Conservation (phyloP, 2,888 invertebrate species). For the Zaprionus lineosus region DNA sequence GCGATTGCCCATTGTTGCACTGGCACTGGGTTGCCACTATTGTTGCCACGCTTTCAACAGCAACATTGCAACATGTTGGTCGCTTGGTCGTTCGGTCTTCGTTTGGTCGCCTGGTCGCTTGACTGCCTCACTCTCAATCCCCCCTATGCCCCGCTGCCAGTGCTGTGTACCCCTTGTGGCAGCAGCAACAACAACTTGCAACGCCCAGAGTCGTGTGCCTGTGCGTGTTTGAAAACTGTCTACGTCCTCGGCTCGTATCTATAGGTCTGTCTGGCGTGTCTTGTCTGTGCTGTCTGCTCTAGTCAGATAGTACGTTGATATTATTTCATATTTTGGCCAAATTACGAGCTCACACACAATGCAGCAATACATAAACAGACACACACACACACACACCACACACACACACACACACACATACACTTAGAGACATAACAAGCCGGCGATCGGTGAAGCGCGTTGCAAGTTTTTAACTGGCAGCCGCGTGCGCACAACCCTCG, state of each 20-base stretch:
- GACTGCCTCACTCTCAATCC: too few relatives aligned
- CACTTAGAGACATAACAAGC: background rate
- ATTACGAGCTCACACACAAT: constrained; percentile 44
- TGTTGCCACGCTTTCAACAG: constrained; percentile 54
- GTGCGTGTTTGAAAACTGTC: constrained; percentile 51
- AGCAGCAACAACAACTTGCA: too few relatives aligned
- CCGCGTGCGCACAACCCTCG: constrained; percentile 53
- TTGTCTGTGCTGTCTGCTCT: constrained; percentile 33
- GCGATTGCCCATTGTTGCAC: constrained; percentile 40
- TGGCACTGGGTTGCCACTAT: constrained; percentile 30
- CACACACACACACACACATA: background rate
- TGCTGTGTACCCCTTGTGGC: too few relatives aligned
- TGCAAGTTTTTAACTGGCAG: constrained; percentile 54
- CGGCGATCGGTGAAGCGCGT: constrained; percentile 30
- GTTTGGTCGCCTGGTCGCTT: too few relatives aligned
- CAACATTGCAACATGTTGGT: constrained; percentile 48
- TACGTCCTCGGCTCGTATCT: constrained; percentile 37
- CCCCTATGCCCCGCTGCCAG: too few relatives aligned
- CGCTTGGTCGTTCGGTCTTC: too few relatives aligned
- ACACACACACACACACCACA: background rate
- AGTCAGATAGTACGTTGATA: constrained; percentile 50
- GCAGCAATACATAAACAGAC: constrained; percentile 8
- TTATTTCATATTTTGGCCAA: constrained; percentile 63
- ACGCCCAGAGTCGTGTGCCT: constrained; percentile 52
- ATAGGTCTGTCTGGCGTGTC: constrained; percentile 36